Evolutionary conservation across 2,113 vertebrate genomes (phyloP).

Genomic region (Marmota flaviventris): DNA sequence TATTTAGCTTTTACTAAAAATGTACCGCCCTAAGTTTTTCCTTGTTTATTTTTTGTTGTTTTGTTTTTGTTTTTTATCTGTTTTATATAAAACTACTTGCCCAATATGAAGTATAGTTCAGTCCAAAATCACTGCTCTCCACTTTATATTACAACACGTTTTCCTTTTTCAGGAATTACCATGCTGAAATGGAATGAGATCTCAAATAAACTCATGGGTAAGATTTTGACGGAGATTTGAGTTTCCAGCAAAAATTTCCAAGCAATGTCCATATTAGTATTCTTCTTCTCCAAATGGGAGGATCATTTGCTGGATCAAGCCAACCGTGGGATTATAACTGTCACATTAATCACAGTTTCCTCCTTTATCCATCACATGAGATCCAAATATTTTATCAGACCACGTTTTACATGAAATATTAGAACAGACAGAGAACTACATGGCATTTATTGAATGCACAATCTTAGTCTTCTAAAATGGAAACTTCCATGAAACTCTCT

Average conservation of each 20-base stretch:
- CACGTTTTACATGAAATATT: not conserved
- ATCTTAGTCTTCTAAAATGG: not conserved
- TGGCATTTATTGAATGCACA: not conserved
- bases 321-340: not conserved
- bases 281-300: not conserved
- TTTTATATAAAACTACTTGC: not conserved
- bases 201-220: not conserved
- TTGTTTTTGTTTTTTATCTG: too few species aligned
- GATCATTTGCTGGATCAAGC: not conserved
- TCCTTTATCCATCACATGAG: not conserved
- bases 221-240: not conserved
- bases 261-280: not conserved
- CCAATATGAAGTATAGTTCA: not conserved
- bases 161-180: not conserved
- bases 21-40: not conserved
- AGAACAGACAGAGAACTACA: not conserved
- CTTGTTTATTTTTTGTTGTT: not conserved
- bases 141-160: not conserved
- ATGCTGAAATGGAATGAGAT: not conserved
- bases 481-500: not conserved
- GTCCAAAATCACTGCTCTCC: not conserved
- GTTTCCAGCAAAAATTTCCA: not conserved
- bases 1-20: constrained; percentile 33
- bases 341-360: not conserved
- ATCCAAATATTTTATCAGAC: not conserved